phyloP scores from a whole-genome alignment of 2,888 invertebrate species.

The Apeira syringaria region DNA sequence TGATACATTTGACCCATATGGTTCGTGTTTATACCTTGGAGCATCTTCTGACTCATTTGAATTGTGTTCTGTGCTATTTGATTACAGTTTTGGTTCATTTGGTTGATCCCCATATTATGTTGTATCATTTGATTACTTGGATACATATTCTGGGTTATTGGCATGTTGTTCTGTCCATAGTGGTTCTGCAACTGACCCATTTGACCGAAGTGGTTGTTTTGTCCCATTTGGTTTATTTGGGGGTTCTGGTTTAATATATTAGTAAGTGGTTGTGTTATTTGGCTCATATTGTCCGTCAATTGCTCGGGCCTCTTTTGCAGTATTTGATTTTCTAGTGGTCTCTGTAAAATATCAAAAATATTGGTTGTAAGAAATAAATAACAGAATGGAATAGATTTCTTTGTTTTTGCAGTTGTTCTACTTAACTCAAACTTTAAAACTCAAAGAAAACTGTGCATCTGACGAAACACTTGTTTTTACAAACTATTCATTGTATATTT shows the following conservation, averaged over 20 bases:
- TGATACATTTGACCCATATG: conserved; percentile 45
- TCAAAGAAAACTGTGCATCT: too few species aligned
- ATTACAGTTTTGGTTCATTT: conserved; percentile 42
- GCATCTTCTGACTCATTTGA: conserved; percentile 39
- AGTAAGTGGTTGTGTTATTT: conserved; percentile 57
- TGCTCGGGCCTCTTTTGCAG: conserved; percentile 71
- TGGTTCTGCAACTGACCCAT: conserved; percentile 40
- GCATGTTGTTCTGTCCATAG: conserved; percentile 37
- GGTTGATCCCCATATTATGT: conserved; percentile 35
- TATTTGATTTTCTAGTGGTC: conserved; percentile 70
- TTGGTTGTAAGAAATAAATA: conserved; percentile 52
- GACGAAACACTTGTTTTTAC: too few species aligned
- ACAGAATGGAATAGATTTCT: too few species aligned
- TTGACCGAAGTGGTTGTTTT: conserved; percentile 39
- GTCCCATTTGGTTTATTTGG: conserved; percentile 54
- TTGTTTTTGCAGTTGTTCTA: too few species aligned
- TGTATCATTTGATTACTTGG: conserved; percentile 46
- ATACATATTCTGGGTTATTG: conserved; percentile 41
- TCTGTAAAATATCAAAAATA: conserved; percentile 75
- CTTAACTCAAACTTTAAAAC: too few species aligned
- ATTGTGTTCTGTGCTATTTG: conserved; percentile 46
- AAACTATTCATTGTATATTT: too few species aligned
- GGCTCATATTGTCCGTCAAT: conserved; percentile 50
- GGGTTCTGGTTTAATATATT: conserved; percentile 50
- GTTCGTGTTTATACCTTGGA: conserved; percentile 35